Evolutionary conservation across 30 jellyfish, hydroid and myxozoan genomes (phyloP), one percentile per base, ranked within the genome.

Genomic region (Clytia hemisphaerica): DNA sequence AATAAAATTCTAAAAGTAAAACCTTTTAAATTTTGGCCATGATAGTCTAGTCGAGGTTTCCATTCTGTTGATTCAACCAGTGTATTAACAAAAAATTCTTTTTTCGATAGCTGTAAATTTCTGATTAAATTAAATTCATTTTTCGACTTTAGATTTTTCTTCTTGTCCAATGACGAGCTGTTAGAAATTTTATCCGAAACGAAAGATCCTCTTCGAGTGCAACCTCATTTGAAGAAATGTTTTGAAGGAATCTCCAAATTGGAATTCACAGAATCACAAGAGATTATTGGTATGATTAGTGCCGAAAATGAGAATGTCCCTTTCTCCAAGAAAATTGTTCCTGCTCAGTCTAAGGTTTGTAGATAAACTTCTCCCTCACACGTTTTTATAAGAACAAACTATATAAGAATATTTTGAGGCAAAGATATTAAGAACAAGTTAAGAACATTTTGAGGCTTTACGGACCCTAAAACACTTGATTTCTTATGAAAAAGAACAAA

Each of bases 171-270:
- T 71, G 95, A 85, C 61, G 95, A 85, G 70, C 71, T 85, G 36
- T 83, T 85, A 53, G 95, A 85, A 53, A 85, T 85, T 6, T 94
- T 85, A 2, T 85, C 95, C 25, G 95, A 85, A 59, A 85, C 95
- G 2, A 85, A 85, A 72, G 95, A 85, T 48, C 95, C 95, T 5
- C 61, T 76, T 71, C 78, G 95, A 33, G 95, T 85, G 32, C 95
- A 85, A 83, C 95, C 95, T 15, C 95, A 85, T 36, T 85, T 85
- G 76, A 85, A 85, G 93, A 85, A 85, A 78, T 85, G 95, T 35
- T 85, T 85, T 77, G 95, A 85, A 65, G 95, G 95, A 19, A 78
- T 85, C 2, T 79, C 95, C 16, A 78, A 72, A 57, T 74, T 85
- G 45, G 84, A 78, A 60, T 85, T 85, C 71, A 85, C 94, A 4